These are phyloP conservation scores for Habropoda laboriosa DNA, from an alignment of 1,140 invertebrate genomes.

Conservation along the genomic window DNA sequence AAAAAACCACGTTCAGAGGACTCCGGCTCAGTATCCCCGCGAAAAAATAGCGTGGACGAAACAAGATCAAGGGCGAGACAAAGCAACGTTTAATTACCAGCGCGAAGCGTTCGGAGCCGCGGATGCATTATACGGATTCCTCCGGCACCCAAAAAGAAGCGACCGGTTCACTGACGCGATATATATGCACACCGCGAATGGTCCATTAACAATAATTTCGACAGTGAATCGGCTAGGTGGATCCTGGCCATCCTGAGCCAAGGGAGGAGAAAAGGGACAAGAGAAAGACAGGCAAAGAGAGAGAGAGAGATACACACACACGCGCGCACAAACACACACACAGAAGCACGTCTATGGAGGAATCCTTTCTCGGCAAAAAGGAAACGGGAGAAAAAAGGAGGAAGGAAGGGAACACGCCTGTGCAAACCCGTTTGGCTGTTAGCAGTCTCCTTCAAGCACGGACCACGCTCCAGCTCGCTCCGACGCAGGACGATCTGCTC, in stretches of 20 bases:
- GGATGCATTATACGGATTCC: conserved; percentile 45
- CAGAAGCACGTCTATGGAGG: conserved; percentile 26
- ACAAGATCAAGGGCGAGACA: conserved; percentile 28
- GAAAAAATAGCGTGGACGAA: conserved; percentile 13
- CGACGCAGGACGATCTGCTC: conserved; percentile 49
- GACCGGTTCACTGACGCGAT: conserved; percentile 32
- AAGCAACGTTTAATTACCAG: conserved; percentile 60
- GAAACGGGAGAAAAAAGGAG: conserved; percentile 50
- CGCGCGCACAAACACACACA: too few species aligned
- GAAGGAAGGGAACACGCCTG: conserved; percentile 66
- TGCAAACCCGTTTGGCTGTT: conserved; percentile 80
- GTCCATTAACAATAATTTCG: conserved; percentile 65
- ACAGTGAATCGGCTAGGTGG: conserved; percentile 40
- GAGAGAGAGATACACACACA: neutral
- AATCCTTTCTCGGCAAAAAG: conserved; percentile 54
- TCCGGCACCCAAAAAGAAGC: neutral
- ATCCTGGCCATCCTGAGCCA: too few species aligned
- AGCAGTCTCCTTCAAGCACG: conserved; percentile 58
- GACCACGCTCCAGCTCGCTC: conserved; percentile 21
- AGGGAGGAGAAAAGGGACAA: too few species aligned
- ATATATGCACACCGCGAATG: conserved; percentile 36
- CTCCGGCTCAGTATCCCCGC: neutral
- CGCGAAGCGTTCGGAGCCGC: conserved; percentile 19
- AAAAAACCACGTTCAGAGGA: too few species aligned
- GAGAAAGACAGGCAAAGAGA: neutral